Evolutionary conservation across 2,113 vertebrate genomes (phyloP).

Genomic region (Perognathus longimembris): DNA sequence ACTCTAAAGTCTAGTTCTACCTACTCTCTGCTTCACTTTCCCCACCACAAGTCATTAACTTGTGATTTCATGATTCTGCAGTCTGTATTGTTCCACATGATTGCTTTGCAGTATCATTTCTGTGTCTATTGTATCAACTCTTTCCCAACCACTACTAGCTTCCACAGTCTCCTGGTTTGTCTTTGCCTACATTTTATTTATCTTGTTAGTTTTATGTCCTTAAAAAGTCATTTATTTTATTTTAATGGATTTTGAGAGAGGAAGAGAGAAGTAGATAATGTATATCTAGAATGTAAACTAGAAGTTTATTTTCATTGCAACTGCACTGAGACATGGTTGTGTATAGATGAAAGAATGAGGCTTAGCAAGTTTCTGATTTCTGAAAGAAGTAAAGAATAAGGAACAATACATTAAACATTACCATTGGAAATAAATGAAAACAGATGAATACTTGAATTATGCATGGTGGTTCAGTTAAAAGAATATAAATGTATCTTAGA

Average conservation of each 20-base stretch:
- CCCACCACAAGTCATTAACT: background rate
- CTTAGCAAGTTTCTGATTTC: slow-evolving; percentile 32
- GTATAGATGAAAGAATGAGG: background rate
- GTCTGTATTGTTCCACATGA: too few species aligned
- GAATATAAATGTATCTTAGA: background rate
- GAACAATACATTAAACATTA: background rate
- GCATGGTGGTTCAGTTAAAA: background rate
- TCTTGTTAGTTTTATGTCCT: background rate
- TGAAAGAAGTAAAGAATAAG: background rate
- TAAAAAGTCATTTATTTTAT: background rate
- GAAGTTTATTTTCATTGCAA: slow-evolving; percentile 35
- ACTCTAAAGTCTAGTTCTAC: background rate
- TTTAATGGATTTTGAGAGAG: slow-evolving; percentile 40
- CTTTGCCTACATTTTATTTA: slow-evolving; percentile 10
- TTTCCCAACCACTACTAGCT: background rate
- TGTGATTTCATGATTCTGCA: too few species aligned
- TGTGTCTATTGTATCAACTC: background rate
- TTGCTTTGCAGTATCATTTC: background rate
- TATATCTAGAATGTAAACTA: background rate
- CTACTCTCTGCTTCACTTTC: background rate
- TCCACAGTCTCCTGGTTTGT: background rate
- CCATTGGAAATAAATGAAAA: slow-evolving; percentile 37
- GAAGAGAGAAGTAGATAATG: background rate
- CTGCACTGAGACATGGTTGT: background rate
- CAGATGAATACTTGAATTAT: slow-evolving; percentile 1